Base-by-base conservation (phyloP, 2,113 vertebrate species). In the Sialia sialis region DNA sequence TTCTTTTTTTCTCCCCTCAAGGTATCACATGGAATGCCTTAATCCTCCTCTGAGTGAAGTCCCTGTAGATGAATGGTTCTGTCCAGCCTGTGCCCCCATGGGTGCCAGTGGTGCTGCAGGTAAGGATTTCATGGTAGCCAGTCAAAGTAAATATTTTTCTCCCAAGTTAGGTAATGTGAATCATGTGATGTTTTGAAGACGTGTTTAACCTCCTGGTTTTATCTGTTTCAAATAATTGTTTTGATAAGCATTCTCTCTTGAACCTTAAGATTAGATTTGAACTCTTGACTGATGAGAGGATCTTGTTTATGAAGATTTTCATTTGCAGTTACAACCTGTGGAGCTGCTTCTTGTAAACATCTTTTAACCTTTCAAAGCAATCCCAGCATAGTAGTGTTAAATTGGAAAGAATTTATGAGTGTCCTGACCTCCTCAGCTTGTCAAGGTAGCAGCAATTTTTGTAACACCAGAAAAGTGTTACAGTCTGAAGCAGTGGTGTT, bases 11-110 rank as follows among this genome's bases (percentile, higher is more conserved):
- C 5, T 5, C 1, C 26, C 2, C n/a, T 34, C 49, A 43, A 99
- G 99, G 84, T 99, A 99, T 97, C 99, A 99, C 95, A 99, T 99
- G 99, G 99, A 99, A 87, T 99, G 99, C 95, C 97, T 99, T 86
- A 98, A 98, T 6, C 99, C 99, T 29, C 98, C 99, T 6, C 97
- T 99, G 68, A 98, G 98, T 88, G 98, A 99, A 89, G 98, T 99
- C 62, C 99, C 99, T 32, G 99, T 99, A 15, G 98, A 99, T 54
- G 99, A 99, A 87, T 99, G 99, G 99, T 99, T 99, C 97, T 99
- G 99, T 85, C 99, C 99, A 0, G 98, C 98, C 55, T 99, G 99
- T 94, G 95, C 49, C 12, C 95, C 96, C 96, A 93, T 96, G 98
- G 64, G 30, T 58, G 38, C 73, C 20, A 69, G 64, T 81, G 52